Percentiles rank a stretch among this genome's conserved stretches.
These are phyloP conservation scores for Atlantisia rogersi DNA, from an alignment of 2,113 vertebrate species.

Conservation along the genomic window DNA sequence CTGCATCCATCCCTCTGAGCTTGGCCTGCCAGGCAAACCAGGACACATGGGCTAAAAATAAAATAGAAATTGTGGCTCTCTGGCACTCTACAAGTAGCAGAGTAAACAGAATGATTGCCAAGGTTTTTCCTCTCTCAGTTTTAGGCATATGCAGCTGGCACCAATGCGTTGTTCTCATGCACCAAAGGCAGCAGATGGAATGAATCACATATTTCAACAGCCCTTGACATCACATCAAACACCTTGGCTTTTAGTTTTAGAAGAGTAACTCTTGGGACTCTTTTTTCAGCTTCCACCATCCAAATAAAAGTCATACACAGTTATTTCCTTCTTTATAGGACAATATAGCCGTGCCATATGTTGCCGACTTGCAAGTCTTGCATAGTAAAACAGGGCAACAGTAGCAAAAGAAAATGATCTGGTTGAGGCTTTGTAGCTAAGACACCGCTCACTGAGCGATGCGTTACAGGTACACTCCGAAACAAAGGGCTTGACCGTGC, in stretches of 20 bases:
- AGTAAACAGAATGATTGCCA: slow-evolving; percentile 26
- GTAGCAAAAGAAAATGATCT: background rate
- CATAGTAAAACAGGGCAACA: background rate
- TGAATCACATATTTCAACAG: slow-evolving; percentile 75
- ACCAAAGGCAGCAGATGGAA: slow-evolving; percentile 66
- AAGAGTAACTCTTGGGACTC: slow-evolving; percentile 36
- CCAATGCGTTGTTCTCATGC: background rate
- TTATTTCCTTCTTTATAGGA: slow-evolving; percentile 47
- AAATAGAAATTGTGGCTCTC: slow-evolving; percentile 9
- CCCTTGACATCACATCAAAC: slow-evolving; percentile 70
- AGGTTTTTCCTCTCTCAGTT: slow-evolving; percentile 25
- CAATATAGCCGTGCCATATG: slow-evolving; percentile 18
- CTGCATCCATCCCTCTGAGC: background rate
- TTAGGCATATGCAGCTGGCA: slow-evolving; percentile 55
- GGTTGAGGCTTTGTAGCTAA: background rate
- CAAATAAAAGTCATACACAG: slow-evolving; percentile 1
- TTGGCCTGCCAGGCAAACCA: background rate
- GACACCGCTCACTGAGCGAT: background rate
- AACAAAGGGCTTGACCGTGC: background rate
- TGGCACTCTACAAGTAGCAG: slow-evolving; percentile 18
- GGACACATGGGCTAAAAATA: background rate
- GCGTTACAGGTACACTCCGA: background rate
- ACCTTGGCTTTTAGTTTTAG: slow-evolving; percentile 68
- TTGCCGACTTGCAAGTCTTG: slow-evolving; percentile 2
- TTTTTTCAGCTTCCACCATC: background rate